These are phyloP conservation scores for Lochmaea capreae DNA, from an alignment of 2,888 invertebrate genomes.

Conservation along the genomic window DNA sequence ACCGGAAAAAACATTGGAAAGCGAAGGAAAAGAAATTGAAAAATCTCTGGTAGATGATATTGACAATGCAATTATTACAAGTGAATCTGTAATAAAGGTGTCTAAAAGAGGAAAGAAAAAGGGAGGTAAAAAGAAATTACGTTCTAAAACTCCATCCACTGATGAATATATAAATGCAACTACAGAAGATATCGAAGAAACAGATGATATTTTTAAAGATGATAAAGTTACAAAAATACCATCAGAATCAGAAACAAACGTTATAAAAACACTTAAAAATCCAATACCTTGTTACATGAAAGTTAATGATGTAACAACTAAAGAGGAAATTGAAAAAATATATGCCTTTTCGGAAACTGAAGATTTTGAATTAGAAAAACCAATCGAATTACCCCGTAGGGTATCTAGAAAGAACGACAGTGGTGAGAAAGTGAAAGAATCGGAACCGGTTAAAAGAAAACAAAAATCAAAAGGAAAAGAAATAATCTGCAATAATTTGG, in stretches of 20 bases:
- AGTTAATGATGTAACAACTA: constrained; percentile 10
- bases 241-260: not conserved
- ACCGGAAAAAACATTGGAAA: not conserved
- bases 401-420: constrained; percentile 29
- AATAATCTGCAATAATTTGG: not conserved
- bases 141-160: not conserved
- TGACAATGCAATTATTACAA: not conserved
- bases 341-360: constrained; percentile 45
- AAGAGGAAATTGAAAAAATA: constrained; percentile 42
- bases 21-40: not conserved
- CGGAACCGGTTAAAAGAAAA: not conserved
- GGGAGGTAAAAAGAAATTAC: not conserved
- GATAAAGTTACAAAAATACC: not conserved
- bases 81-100: not conserved
- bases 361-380: constrained; percentile 43
- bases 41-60: not conserved
- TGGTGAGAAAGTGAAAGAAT: not conserved
- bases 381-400: constrained; percentile 39
- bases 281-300: constrained; percentile 1
- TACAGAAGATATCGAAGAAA: not conserved
- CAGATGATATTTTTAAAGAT: not conserved
- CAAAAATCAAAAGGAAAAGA: not conserved
- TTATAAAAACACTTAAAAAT: not conserved
- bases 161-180: not conserved
- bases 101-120: constrained; percentile 19